Conservation (phyloP, 1,140 invertebrate species). For the Tetraneura akinire region DNA sequence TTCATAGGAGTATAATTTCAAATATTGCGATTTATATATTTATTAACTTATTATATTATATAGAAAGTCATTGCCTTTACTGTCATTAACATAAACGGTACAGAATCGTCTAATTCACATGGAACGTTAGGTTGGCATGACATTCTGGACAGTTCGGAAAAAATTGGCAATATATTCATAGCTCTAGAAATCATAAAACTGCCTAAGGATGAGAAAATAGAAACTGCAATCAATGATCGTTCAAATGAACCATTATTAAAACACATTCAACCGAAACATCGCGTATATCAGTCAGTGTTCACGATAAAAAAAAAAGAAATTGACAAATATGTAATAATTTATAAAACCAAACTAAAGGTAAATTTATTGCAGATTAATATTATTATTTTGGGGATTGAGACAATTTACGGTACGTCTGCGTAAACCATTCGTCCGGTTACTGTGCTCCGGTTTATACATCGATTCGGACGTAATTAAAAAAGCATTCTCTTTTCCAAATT, state of each 20-base stretch:
- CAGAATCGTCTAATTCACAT: too few species aligned
- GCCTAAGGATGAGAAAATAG: neutral
- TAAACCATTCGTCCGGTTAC: conserved; percentile 2
- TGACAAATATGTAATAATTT: too few species aligned
- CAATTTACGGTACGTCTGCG: neutral
- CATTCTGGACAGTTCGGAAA: neutral
- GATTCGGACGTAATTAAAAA: conserved; percentile 23
- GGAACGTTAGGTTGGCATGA: conserved; percentile 2
- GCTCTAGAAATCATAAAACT: neutral
- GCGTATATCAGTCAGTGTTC: conserved; percentile 16
- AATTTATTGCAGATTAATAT: conserved; percentile 30
- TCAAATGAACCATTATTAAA: neutral
- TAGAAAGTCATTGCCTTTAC: conserved; percentile 1
- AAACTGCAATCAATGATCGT: too few species aligned
- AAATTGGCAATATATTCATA: conserved; percentile 15
- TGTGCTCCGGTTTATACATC: neutral
- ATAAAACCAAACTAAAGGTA: neutral
- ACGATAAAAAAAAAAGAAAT: neutral
- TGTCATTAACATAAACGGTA: neutral
- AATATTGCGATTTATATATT: too few species aligned
- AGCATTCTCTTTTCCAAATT: neutral
- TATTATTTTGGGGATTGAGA: conserved; percentile 48
- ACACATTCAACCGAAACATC: neutral
- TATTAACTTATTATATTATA: neutral
- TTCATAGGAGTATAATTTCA: too few species aligned